These are phyloP conservation scores for Chlorops oryzae DNA, from an alignment of 1,140 invertebrate genomes.

Conservation along the genomic window DNA sequence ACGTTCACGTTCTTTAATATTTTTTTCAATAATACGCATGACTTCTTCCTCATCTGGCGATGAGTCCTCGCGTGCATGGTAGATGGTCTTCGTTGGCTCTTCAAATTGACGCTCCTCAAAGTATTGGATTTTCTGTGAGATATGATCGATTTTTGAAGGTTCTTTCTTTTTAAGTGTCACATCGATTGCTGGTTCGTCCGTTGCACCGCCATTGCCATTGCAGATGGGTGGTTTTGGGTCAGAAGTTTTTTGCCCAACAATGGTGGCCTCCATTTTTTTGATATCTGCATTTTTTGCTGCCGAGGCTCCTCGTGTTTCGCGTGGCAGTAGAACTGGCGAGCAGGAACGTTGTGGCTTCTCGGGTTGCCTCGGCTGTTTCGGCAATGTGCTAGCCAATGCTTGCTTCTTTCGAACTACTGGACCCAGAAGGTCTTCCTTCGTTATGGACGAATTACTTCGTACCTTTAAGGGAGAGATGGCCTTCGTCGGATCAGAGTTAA, in stretches of 20 bases:
- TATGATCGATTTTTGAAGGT: conserved; percentile 27
- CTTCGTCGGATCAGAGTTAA: no score
- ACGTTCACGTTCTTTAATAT: conserved; percentile 35
- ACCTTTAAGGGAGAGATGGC: conserved; percentile 57
- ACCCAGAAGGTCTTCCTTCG: conserved; percentile 46
- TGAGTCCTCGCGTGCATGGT: conserved; percentile 53
- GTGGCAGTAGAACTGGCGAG: conserved; percentile 51
- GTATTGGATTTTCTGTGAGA: conserved; percentile 69
- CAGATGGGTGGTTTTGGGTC: conserved; percentile 19
- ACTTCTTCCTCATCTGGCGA: conserved; percentile 48
- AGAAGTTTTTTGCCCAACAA: conserved; percentile 13
- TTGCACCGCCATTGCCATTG: no score
- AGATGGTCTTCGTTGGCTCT: conserved; percentile 50
- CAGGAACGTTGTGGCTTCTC: conserved; percentile 42
- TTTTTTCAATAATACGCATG: conserved; percentile 39
- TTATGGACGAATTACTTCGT: conserved; percentile 59
- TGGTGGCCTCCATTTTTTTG: conserved; percentile 10
- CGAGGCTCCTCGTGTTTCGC: conserved; percentile 60
- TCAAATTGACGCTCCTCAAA: conserved; percentile 61
- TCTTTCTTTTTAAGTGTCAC: no score
- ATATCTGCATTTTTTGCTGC: conserved; percentile 53
- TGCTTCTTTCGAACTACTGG: conserved; percentile 42
- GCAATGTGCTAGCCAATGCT: not conserved
- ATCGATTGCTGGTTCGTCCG: no score
- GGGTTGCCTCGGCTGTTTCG: not conserved